A percentile compares a stretch with the other conserved stretches of the same genome.
Conservation (phyloP, 2,888 invertebrate genomes). For the Chydorus sphaericus region DNA sequence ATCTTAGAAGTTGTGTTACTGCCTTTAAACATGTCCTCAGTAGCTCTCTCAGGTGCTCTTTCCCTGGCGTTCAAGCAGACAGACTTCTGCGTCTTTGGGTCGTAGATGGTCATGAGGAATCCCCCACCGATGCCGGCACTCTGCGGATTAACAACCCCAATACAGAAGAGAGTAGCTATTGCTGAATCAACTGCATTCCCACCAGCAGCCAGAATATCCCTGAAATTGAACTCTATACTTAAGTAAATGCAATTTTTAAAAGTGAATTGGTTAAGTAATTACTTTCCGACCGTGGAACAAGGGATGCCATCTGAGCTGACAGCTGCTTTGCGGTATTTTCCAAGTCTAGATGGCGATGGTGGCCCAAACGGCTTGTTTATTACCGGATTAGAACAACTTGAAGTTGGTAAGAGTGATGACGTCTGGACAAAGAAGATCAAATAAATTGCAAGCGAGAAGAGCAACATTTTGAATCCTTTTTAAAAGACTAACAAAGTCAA, state of each 20-base stretch:
- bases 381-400: too few relatives aligned
- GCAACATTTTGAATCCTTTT: too few relatives aligned
- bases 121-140: constrained; percentile 83
- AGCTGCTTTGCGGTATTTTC: constrained; percentile 47
- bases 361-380: not conserved
- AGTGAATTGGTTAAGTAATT: too few relatives aligned
- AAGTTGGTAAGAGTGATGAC: too few relatives aligned
- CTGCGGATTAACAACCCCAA: constrained; percentile 68
- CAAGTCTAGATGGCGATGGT: constrained; percentile 50
- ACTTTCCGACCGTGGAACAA: constrained; percentile 62
- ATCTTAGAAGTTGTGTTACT: constrained; percentile 27
- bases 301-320: constrained; percentile 58
- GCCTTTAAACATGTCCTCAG: constrained; percentile 48
- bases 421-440: too few relatives aligned
- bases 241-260: too few relatives aligned
- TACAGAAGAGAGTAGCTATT: constrained; percentile 70
- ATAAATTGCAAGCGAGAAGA: too few relatives aligned
- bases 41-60: constrained; percentile 52
- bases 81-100: constrained; percentile 33
- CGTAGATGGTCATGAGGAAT: constrained; percentile 69
- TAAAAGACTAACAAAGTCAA: too few relatives aligned
- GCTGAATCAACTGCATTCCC: constrained; percentile 66
- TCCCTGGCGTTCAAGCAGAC: constrained; percentile 60
- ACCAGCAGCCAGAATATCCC: constrained; percentile 54
- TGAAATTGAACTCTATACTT: too few relatives aligned